Conservation (phyloP, 2,888 invertebrate genomes). For the Lasioglossum zephyrum region DNA sequence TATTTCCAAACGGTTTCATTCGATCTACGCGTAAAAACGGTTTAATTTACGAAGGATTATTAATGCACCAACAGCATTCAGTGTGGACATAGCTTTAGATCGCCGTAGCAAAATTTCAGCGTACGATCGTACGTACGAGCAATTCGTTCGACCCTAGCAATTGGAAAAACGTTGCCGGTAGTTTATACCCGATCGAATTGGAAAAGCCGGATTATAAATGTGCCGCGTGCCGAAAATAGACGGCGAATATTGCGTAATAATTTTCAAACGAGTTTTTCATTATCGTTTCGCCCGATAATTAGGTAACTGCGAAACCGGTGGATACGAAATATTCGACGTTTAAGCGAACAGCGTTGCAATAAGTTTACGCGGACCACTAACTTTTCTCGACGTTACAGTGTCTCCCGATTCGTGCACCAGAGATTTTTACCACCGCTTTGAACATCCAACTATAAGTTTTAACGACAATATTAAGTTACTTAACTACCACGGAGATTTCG, state of each 20-base stretch:
- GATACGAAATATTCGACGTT: neutral
- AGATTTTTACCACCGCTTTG: conserved; percentile 20
- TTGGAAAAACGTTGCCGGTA: neutral
- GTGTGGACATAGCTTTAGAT: neutral
- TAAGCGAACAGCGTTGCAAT: neutral
- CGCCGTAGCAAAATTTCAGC: neutral
- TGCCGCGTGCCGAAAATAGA: neutral
- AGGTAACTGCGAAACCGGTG: neutral
- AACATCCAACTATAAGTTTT: conserved; percentile 34
- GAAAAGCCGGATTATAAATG: neutral
- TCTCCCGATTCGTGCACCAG: neutral
- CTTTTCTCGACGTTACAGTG: neutral
- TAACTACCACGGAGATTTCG: conserved; percentile 46
- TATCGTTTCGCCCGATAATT: neutral
- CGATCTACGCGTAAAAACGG: neutral
- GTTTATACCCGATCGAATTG: neutral
- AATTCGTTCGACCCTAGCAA: too few species aligned
- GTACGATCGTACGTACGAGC: too few species aligned
- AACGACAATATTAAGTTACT: conserved; percentile 46
- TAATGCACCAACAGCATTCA: neutral
- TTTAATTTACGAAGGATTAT: neutral
- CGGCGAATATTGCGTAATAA: neutral
- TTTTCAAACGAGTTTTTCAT: neutral
- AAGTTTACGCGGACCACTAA: neutral
- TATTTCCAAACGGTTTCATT: neutral